Evolutionary conservation across 2,113 vertebrate genomes (phyloP).

Genomic region (Corvus moneduloides): DNA sequence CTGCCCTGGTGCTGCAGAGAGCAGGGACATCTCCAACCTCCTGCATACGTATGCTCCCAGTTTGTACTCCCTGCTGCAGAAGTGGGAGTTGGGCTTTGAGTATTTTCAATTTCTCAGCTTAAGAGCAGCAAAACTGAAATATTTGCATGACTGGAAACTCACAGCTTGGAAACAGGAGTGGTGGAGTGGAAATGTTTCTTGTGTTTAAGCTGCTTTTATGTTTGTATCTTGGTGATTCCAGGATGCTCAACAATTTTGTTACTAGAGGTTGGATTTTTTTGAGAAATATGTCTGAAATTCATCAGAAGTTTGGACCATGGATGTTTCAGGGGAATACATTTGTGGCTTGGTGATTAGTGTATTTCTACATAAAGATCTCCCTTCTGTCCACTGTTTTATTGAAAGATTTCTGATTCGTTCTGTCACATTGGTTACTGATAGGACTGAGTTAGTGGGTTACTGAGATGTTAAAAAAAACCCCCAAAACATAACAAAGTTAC

Average conservation of each 20-base stretch:
- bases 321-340: not conserved
- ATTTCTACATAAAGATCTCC: not conserved
- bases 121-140: not conserved
- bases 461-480: not conserved
- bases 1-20: not conserved
- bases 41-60: accelerated
- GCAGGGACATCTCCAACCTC: not conserved
- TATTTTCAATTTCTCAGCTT: not conserved
- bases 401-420: not conserved
- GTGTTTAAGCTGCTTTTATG: not conserved
- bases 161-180: not conserved
- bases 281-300: not conserved
- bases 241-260: not conserved
- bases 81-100: not conserved
- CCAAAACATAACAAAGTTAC: not conserved
- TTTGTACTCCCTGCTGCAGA: not conserved
- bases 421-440: not conserved
- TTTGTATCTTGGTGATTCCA: not conserved
- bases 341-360: not conserved
- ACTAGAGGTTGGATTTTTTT: not conserved
- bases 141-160: not conserved
- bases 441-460: not conserved
- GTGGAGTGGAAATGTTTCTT: not conserved
- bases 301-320: not conserved
- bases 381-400: not conserved